Evolutionary conservation across 2,888 invertebrate genomes (phyloP).

Genomic region (Xylocampa areola): DNA sequence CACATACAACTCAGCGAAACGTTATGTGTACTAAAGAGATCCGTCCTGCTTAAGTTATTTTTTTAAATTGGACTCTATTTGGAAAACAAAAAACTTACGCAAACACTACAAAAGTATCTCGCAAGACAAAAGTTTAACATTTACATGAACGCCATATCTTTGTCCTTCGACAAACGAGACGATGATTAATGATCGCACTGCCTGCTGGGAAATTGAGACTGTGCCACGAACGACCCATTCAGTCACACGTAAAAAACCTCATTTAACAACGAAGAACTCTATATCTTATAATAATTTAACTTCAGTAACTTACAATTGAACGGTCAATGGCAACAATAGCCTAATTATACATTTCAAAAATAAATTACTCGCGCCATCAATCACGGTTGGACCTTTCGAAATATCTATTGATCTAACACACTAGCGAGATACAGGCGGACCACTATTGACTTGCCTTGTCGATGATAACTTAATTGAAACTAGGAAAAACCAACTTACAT

Average conservation of each 20-base stretch:
- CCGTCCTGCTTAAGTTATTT: constrained; percentile 1
- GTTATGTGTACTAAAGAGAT: not conserved
- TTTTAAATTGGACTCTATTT: constrained; percentile 25
- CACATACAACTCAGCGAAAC: not conserved
- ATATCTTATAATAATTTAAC: constrained; percentile 68
- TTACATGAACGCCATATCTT: constrained; percentile 66
- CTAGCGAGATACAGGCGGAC: constrained; percentile 19
- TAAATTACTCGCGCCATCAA: constrained; percentile 78
- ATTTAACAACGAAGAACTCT: constrained; percentile 57
- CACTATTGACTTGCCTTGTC: constrained; percentile 36
- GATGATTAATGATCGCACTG: constrained; percentile 77
- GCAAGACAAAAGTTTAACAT: constrained; percentile 52
- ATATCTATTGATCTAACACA: constrained; percentile 50
- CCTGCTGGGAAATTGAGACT: constrained; percentile 76
- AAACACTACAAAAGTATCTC: constrained; percentile 27
- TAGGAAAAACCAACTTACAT: constrained; percentile 58
- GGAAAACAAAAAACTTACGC: constrained; percentile 39
- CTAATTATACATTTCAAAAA: constrained; percentile 79
- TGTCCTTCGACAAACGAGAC: constrained; percentile 80
- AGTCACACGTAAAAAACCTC: constrained; percentile 70
- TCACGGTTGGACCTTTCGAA: constrained; percentile 64
- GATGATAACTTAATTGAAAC: constrained; percentile 47
- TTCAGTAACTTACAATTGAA: constrained; percentile 69
- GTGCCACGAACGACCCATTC: constrained; percentile 62
- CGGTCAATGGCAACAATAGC: constrained; percentile 77